These are phyloP conservation scores for Heloderma charlesbogerti DNA, from an alignment of 2,113 vertebrate genomes.

Conservation along the genomic window DNA sequence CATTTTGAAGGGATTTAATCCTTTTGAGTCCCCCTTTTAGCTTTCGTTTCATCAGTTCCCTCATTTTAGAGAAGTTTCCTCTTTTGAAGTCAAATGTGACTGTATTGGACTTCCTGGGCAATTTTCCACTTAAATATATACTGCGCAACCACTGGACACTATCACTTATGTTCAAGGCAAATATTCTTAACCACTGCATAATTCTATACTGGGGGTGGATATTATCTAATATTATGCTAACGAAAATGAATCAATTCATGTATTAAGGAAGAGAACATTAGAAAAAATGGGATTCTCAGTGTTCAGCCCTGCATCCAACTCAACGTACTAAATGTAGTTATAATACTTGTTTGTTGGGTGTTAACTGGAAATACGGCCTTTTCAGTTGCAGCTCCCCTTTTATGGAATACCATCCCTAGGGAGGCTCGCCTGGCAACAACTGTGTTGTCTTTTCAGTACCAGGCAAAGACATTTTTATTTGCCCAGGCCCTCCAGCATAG, in stretches of 20 bases:
- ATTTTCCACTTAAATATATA: too few relatives aligned
- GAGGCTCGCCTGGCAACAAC: neutral
- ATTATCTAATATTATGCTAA: too few relatives aligned
- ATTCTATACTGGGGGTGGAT: too few relatives aligned
- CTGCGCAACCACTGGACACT: too few relatives aligned
- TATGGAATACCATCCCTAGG: neutral
- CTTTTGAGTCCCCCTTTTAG: too few relatives aligned
- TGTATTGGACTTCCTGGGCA: too few relatives aligned
- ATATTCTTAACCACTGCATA: neutral
- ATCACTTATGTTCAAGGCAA: too few relatives aligned
- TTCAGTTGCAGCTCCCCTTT: neutral
- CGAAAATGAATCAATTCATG: neutral
- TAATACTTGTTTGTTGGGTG: neutral
- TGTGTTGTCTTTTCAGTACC: neutral
- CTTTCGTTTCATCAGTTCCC: too few relatives aligned
- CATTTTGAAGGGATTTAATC: too few relatives aligned
- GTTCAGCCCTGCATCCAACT: neutral
- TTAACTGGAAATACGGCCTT: neutral
- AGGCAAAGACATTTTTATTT: neutral
- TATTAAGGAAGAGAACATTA: neutral
- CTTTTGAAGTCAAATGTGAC: too few relatives aligned
- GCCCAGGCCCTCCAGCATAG: neutral
- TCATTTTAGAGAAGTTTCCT: too few relatives aligned
- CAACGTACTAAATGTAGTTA: neutral
- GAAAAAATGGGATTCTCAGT: neutral